Percentiles rank a stretch among this genome's conserved stretches.
Conservation (phyloP, 2,113 vertebrate species). For the Chascanopsetta lugubris region DNA sequence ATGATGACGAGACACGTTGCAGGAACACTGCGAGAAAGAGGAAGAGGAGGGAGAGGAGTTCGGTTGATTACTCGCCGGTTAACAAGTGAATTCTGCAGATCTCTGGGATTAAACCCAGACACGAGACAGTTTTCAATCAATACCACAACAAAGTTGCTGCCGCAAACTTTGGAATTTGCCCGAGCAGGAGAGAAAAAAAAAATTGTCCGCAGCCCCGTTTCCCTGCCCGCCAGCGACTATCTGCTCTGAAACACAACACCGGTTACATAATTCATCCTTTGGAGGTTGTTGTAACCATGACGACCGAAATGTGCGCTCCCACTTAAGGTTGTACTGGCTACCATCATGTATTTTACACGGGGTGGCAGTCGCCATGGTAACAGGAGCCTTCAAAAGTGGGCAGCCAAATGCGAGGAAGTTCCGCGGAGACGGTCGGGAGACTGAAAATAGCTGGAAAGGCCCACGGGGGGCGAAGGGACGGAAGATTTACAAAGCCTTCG, state of each 20-base stretch:
- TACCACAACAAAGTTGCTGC: not conserved
- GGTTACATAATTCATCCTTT: conserved; percentile 76
- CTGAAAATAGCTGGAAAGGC: conserved; percentile 52
- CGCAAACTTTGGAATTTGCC: conserved; percentile 7
- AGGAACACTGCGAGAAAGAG: conserved; percentile 25
- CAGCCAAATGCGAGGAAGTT: conserved; percentile 56
- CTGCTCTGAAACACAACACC: conserved; percentile 59
- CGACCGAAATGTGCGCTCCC: conserved; percentile 65
- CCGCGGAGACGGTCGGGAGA: conserved; percentile 37
- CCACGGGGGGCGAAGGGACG: conserved; percentile 44
- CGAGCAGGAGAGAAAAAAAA: conserved; percentile 20
- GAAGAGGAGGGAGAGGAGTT: conserved; percentile 16
- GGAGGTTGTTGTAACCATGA: conserved; percentile 76
- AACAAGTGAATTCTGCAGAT: not conserved
- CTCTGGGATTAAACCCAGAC: not conserved
- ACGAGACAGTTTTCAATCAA: conserved; percentile 3
- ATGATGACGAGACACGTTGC: conserved; percentile 15
- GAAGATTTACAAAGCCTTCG: conserved; percentile 52
- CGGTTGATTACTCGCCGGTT: not conserved
- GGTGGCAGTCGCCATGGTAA: conserved; percentile 71
- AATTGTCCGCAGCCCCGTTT: conserved; percentile 35
- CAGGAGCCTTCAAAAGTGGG: conserved; percentile 59
- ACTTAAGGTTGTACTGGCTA: conserved; percentile 72
- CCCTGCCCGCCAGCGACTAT: conserved; percentile 40
- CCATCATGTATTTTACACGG: conserved; percentile 65